A percentile compares a stretch with the other conserved stretches of the same genome.
These are phyloP conservation scores for Anoplophora glabripennis DNA, from an alignment of 1,140 invertebrate genomes.

Conservation along the genomic window DNA sequence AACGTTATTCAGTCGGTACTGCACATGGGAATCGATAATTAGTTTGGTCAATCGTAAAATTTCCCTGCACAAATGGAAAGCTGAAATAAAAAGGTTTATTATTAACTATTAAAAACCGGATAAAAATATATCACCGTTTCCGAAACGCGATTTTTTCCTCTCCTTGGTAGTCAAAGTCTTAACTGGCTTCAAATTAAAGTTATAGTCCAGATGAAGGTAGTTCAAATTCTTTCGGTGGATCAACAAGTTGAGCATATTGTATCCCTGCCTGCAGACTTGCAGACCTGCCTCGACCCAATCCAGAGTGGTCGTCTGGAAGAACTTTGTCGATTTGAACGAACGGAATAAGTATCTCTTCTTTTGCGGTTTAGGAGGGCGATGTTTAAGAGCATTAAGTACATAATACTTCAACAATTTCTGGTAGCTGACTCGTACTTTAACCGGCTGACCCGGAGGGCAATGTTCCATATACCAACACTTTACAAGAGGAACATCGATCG, in stretches of 20 bases:
- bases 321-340: constrained; percentile 99
- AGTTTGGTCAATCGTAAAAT: constrained; percentile 96
- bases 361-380: constrained; percentile 95
- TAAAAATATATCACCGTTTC: constrained; percentile 72
- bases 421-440: constrained; percentile 98
- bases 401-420: constrained; percentile 98
- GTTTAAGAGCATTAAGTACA: constrained; percentile 96
- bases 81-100: constrained; percentile 51
- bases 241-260: constrained; percentile 98
- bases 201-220: constrained; percentile 99
- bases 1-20: constrained; percentile 98
- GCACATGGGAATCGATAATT: constrained; percentile 98
- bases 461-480: constrained; percentile 98
- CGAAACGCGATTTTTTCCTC: constrained; percentile 98
- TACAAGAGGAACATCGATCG: constrained; percentile 95
- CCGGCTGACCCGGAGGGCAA: constrained; percentile 96
- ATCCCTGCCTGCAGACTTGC: constrained; percentile 97
- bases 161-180: constrained; percentile 99
- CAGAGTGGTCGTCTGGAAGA: constrained; percentile 98
- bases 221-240: constrained; percentile 99
- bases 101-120: background rate
- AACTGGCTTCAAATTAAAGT: constrained; percentile 99
- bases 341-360: constrained; percentile 98
- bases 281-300: constrained; percentile 99
- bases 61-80: constrained; percentile 98